These are phyloP conservation scores for Serinus canaria DNA, from an alignment of 2,113 vertebrate genomes.

Conservation along the genomic window DNA sequence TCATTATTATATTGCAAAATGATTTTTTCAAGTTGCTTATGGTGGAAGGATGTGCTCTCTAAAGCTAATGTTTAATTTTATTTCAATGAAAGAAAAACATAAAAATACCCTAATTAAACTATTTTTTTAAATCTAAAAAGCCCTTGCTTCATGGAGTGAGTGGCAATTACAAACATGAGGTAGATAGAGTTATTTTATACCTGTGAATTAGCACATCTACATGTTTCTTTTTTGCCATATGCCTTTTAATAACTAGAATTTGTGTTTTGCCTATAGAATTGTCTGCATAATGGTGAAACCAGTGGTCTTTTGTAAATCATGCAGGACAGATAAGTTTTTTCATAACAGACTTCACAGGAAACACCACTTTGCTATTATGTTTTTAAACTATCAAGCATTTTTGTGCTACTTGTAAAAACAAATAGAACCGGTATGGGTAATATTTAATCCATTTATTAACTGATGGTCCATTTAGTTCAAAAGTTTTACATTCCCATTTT, in stretches of 20 bases:
- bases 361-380: not conserved
- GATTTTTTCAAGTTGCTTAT: not conserved
- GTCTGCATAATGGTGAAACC: not conserved
- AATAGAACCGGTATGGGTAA: not conserved
- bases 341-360: not conserved
- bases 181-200: not conserved
- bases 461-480: not conserved
- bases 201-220: not conserved
- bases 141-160: not conserved
- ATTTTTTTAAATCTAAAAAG: not conserved
- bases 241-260: not conserved
- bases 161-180: not conserved
- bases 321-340: not conserved
- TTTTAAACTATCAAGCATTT: not conserved
- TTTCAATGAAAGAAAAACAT: not conserved
- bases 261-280: not conserved
- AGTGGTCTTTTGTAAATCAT: not conserved
- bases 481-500: not conserved
- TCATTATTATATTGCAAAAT: not conserved
- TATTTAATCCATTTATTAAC: not conserved
- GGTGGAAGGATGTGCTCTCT: not conserved
- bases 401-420: not conserved
- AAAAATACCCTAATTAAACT: not conserved
- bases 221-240: not conserved
- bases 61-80: not conserved